phyloP scores from a whole-genome alignment of 2,797 vertebrate species.

The Halcyon smyrnensis region DNA sequence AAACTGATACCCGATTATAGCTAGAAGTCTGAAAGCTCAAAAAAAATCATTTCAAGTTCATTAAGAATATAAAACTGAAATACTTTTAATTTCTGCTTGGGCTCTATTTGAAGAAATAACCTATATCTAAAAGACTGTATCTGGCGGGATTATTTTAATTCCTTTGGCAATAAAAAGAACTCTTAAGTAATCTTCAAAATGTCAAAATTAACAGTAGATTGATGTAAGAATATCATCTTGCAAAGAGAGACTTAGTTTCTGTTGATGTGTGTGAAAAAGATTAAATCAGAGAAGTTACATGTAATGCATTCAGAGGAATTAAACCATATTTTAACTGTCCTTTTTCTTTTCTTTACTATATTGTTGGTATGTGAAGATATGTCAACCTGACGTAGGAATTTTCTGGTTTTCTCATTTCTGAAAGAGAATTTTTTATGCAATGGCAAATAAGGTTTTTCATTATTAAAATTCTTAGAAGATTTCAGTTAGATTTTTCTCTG shows the following conservation, averaged over 20 bases:
- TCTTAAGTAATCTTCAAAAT: background rate
- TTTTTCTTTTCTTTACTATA: background rate
- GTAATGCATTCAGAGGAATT: background rate
- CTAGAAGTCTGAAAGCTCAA: background rate
- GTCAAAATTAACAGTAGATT: background rate
- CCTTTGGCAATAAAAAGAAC: background rate
- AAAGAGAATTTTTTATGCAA: background rate
- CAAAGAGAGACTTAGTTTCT: background rate
- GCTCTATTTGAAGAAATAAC: background rate
- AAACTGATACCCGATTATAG: background rate
- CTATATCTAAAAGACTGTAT: background rate
- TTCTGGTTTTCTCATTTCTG: background rate
- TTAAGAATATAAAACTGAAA: background rate
- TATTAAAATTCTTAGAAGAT: background rate
- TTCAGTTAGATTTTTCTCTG: background rate
- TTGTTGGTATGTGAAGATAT: background rate
- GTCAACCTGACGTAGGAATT: background rate
- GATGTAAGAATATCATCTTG: background rate
- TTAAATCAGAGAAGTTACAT: background rate
- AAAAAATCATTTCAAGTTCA: background rate
- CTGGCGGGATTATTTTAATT: background rate
- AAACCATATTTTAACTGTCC: background rate
- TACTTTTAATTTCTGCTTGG: background rate
- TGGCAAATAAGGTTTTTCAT: background rate
- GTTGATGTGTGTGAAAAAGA: background rate